phyloP scores from a whole-genome alignment of 2,888 invertebrate genomes.

The Drosophila paranaensis region DNA sequence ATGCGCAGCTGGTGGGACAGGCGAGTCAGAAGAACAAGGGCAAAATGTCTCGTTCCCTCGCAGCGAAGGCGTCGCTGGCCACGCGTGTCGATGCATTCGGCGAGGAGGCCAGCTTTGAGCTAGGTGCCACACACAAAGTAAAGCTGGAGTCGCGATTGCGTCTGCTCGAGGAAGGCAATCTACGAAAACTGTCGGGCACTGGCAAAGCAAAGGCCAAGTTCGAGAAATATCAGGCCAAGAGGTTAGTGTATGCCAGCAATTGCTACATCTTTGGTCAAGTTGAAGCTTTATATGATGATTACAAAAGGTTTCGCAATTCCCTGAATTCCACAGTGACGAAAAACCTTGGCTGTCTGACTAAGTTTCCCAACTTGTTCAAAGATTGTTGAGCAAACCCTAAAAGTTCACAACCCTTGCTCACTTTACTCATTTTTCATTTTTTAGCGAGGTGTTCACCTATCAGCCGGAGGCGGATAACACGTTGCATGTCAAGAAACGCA shows the following conservation, averaged over 20 bases:
- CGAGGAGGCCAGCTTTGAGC: conserved; percentile 92
- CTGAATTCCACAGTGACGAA: conserved; percentile 79
- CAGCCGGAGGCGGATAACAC: conserved; percentile 93
- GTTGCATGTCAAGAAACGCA: conserved; percentile 86
- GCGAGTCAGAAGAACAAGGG: conserved; percentile 96
- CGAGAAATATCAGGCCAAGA: conserved; percentile 93
- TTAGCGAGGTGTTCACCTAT: conserved; percentile 92
- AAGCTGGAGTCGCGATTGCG: conserved; percentile 93
- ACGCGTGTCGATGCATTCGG: conserved; percentile 97
- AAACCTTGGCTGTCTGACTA: conserved; percentile 83
- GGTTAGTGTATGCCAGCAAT: conserved; percentile 57
- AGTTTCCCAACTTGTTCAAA: conserved; percentile 25
- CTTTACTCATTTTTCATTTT: conserved; percentile 27
- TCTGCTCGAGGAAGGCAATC: conserved; percentile 93
- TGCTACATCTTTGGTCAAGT: conserved; percentile 14
- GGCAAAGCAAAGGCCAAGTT: conserved; percentile 95
- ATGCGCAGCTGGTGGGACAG: conserved; percentile 96
- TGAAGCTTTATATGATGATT: conserved; percentile 83
- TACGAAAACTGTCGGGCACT: conserved; percentile 93
- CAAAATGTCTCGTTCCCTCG: conserved; percentile 97
- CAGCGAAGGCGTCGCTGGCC: conserved; percentile 97
- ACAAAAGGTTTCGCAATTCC: conserved; percentile 84
- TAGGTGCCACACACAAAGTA: conserved; percentile 95
- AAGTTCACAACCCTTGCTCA: not conserved
- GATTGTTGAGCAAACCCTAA: not conserved